phyloP scores from a whole-genome alignment of 2,113 vertebrate genomes.

The Gambusia holbrooki region DNA sequence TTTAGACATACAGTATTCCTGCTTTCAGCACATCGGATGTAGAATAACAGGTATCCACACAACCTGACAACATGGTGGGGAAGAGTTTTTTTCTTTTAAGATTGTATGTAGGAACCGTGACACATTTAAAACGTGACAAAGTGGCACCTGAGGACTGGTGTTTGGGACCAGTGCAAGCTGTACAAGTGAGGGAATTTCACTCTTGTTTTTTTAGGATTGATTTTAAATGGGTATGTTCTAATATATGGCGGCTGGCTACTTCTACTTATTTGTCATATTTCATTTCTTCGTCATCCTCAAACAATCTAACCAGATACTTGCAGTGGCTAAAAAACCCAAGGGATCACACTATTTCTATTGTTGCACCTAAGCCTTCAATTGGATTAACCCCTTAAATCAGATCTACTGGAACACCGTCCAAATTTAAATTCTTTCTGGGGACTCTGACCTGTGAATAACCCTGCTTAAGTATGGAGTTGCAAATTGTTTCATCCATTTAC shows the following conservation, averaged over 20 bases:
- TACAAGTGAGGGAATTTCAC: background rate
- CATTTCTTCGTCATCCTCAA: background rate
- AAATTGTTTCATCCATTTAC: background rate
- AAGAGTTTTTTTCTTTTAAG: background rate
- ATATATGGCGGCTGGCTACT: background rate
- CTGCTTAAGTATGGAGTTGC: background rate
- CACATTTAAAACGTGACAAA: background rate
- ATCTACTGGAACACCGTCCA: background rate
- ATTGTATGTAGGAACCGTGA: background rate
- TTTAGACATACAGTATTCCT: background rate
- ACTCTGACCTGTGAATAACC: background rate
- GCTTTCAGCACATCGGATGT: background rate
- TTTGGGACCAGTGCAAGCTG: too few species aligned
- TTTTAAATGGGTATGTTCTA: background rate
- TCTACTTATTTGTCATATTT: background rate
- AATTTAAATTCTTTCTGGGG: background rate
- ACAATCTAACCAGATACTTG: background rate
- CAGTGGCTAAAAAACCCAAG: background rate
- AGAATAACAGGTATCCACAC: too few species aligned
- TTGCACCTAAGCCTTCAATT: background rate
- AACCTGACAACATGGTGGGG: background rate
- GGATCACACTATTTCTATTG: background rate
- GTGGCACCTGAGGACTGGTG: too few species aligned
- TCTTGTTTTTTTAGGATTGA: background rate
- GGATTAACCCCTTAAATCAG: conserved; percentile 9